A percentile compares a stretch with the other conserved stretches of the same genome.
These are phyloP conservation scores for Cryptocephalus moraei DNA, from an alignment of 2,888 invertebrate genomes.

Conservation along the genomic window DNA sequence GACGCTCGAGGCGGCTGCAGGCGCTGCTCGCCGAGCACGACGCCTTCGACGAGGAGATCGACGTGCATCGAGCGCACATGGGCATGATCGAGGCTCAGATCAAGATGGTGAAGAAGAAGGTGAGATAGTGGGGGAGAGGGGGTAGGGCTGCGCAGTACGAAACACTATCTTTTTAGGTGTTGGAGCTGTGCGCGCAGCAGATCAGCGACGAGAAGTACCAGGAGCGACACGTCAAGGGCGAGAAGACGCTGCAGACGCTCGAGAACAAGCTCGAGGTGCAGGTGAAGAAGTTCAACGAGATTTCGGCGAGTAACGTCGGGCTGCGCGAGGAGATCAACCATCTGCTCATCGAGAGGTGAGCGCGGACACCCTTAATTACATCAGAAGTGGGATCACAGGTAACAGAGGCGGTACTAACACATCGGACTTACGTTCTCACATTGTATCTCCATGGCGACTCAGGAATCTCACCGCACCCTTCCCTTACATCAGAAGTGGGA, in stretches of 20 bases:
- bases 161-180: slow-evolving; percentile 6
- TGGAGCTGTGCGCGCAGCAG: slow-evolving; percentile 17
- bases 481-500: too few species aligned
- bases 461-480: too few species aligned
- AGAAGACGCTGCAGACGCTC: slow-evolving; percentile 50
- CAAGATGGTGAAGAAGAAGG: slow-evolving; percentile 22
- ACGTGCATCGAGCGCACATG: slow-evolving; percentile 33
- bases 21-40: slow-evolving; percentile 46
- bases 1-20: slow-evolving; percentile 43
- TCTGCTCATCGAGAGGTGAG: slow-evolving; percentile 64
- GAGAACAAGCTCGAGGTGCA: slow-evolving; percentile 65
- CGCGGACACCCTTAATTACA: too few species aligned
- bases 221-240: slow-evolving; percentile 41
- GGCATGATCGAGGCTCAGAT: slow-evolving; percentile 44
- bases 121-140: too few species aligned
- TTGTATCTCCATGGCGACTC: too few species aligned
- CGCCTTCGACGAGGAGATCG: slow-evolving; percentile 35
- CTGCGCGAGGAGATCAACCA: slow-evolving; percentile 71
- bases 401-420: too few species aligned
- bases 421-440: too few species aligned
- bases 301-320: slow-evolving; percentile 60
- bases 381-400: too few species aligned
- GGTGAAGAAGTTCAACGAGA: slow-evolving; percentile 65
- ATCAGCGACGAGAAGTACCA: slow-evolving; percentile 40
- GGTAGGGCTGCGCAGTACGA: neutral